Conservation (phyloP, 2,888 invertebrate species). For the Caprella mutica region DNA sequence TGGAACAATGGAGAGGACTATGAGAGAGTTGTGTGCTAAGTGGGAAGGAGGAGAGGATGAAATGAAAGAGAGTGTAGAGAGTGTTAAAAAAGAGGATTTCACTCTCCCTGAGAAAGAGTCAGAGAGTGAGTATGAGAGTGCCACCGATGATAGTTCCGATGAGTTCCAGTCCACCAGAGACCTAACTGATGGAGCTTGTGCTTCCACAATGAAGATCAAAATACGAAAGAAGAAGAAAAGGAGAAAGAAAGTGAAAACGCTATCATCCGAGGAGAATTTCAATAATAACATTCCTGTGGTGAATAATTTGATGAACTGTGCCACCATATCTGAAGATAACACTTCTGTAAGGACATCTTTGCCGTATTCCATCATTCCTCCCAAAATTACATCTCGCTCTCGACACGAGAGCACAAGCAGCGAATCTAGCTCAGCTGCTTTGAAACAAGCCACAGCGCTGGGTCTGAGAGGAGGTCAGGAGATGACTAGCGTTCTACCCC, state of each 20-base stretch:
- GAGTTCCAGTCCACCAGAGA: neutral
- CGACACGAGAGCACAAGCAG: conserved; percentile 23
- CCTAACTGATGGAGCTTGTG: neutral
- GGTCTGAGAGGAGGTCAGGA: conserved; percentile 4
- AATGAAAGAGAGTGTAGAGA: too few species aligned
- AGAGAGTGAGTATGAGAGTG: neutral
- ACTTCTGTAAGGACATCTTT: neutral
- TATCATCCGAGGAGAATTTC: neutral
- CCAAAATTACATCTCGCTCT: neutral
- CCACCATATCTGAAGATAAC: neutral
- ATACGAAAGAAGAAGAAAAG: conserved; percentile 1
- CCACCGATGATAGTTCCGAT: neutral
- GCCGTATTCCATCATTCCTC: neutral
- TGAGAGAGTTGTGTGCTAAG: too few species aligned
- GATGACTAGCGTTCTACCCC: neutral
- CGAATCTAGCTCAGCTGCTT: conserved; percentile 7
- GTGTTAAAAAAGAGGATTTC: too few species aligned
- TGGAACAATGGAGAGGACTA: too few species aligned
- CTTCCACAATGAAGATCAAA: neutral
- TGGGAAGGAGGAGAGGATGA: too few species aligned
- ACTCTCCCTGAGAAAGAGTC: too few species aligned
- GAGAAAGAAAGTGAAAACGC: neutral
- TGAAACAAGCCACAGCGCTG: neutral
- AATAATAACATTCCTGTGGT: neutral
- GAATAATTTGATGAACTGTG: too few species aligned